Conservation (phyloP, 2,888 invertebrate species). For the Parasteatoda lunata region DNA sequence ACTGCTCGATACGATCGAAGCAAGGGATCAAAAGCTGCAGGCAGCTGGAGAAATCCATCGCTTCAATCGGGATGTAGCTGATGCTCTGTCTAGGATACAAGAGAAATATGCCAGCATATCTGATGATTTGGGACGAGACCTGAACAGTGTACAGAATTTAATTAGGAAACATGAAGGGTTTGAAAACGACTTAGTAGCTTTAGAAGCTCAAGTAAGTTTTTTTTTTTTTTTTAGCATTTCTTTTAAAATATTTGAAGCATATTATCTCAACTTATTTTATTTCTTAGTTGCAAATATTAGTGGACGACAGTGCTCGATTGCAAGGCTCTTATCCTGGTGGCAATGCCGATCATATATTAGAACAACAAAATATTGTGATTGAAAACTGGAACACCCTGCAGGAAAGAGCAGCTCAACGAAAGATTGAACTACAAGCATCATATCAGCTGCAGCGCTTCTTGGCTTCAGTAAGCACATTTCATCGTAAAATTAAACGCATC, state of each 20-base stretch:
- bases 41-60: constrained; percentile 98
- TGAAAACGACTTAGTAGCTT: constrained; percentile 92
- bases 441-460: constrained; percentile 92
- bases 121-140: constrained; percentile 84
- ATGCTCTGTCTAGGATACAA: constrained; percentile 90
- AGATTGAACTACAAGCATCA: constrained; percentile 88
- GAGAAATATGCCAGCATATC: constrained; percentile 91
- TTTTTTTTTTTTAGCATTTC: constrained; percentile 34
- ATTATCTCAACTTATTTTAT: neutral
- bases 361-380: constrained; percentile 89
- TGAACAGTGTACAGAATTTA: constrained; percentile 88
- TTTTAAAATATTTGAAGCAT: neutral
- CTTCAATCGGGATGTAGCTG: constrained; percentile 96
- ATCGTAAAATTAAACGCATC: neutral
- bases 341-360: constrained; percentile 90
- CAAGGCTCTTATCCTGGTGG: constrained; percentile 77
- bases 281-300: constrained; percentile 80
- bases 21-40: constrained; percentile 88
- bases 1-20: constrained; percentile 88
- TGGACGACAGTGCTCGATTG: constrained; percentile 92
- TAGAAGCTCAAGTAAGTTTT: constrained; percentile 87
- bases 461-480: constrained; percentile 79
- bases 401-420: constrained; percentile 85
- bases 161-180: constrained; percentile 92
- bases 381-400: constrained; percentile 89